Conservation (phyloP, 2,113 vertebrate species). For the Albula goreensis region DNA sequence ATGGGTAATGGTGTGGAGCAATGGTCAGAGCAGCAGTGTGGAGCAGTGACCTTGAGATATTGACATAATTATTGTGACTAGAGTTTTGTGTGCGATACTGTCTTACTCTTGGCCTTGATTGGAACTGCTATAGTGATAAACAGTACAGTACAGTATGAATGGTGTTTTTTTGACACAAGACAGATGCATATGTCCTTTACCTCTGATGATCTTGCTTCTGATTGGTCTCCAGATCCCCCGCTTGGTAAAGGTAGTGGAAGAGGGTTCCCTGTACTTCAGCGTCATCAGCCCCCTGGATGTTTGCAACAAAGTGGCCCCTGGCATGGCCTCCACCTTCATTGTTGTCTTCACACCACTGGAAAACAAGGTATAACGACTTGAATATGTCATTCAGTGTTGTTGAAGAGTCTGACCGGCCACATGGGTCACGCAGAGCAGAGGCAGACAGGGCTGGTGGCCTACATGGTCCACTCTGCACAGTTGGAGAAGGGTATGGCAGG, state of each 20-base stretch:
- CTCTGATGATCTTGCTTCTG: background rate
- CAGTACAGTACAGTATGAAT: background rate
- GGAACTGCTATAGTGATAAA: background rate
- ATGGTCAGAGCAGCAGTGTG: background rate
- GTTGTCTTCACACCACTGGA: constrained; percentile 78
- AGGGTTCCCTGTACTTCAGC: constrained; percentile 77
- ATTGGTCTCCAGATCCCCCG: constrained; percentile 64
- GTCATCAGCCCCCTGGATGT: constrained; percentile 60
- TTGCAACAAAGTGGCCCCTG: constrained; percentile 71
- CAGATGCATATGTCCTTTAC: background rate
- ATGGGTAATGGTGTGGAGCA: background rate
- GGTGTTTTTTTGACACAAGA: background rate
- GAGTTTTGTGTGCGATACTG: background rate
- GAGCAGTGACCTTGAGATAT: background rate
- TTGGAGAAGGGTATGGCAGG: background rate
- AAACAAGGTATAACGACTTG: constrained; percentile 73
- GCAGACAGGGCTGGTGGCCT: background rate
- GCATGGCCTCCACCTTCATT: constrained; percentile 63
- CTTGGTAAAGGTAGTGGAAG: constrained; percentile 71
- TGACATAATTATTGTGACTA: background rate
- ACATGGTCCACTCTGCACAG: background rate
- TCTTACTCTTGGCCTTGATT: background rate
- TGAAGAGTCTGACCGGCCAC: background rate
- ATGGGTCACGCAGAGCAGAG: background rate
- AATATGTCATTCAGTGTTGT: background rate